Evolutionary conservation across 2,797 vertebrate species (phyloP).

Genomic region (Myripristis murdjan): DNA sequence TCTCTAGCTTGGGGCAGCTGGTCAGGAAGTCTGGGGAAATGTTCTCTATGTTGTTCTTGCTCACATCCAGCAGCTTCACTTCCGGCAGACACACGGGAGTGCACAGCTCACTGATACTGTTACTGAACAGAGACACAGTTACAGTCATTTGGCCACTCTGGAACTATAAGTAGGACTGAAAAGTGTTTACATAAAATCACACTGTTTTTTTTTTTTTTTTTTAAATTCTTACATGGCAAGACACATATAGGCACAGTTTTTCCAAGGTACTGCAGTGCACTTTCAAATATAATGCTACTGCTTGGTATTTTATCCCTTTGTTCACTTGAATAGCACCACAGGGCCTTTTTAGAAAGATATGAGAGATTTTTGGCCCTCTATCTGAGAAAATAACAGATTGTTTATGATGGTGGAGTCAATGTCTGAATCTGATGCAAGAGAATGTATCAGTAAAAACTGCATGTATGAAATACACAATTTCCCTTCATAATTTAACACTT

Average conservation of each 20-base stretch:
- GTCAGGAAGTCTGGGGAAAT: conserved; percentile 86
- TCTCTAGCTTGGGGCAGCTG: conserved; percentile 91
- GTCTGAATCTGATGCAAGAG: not conserved
- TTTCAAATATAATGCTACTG: too few species aligned
- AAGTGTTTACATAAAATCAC: not conserved
- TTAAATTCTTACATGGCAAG: too few species aligned
- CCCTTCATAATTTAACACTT: too few species aligned
- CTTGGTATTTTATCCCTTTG: not conserved
- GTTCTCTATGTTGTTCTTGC: conserved; percentile 89
- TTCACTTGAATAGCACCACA: too few species aligned
- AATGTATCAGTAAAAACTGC: too few species aligned
- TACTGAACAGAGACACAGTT: conserved; percentile 63
- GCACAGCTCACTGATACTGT: conserved; percentile 86
- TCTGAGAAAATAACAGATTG: not conserved
- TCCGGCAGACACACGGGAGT: conserved; percentile 86
- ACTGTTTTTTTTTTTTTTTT: not conserved
- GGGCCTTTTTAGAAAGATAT: not conserved
- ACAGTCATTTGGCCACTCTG: not conserved
- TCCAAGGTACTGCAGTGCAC: too few species aligned
- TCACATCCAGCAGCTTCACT: conserved; percentile 92
- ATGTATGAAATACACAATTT: not conserved
- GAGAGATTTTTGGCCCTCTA: not conserved
- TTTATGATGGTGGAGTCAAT: not conserved
- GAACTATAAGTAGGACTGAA: not conserved
- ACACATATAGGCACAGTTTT: not conserved